phyloP scores from a whole-genome alignment of 2,797 vertebrate genomes.

The Cheirogaleus major region DNA sequence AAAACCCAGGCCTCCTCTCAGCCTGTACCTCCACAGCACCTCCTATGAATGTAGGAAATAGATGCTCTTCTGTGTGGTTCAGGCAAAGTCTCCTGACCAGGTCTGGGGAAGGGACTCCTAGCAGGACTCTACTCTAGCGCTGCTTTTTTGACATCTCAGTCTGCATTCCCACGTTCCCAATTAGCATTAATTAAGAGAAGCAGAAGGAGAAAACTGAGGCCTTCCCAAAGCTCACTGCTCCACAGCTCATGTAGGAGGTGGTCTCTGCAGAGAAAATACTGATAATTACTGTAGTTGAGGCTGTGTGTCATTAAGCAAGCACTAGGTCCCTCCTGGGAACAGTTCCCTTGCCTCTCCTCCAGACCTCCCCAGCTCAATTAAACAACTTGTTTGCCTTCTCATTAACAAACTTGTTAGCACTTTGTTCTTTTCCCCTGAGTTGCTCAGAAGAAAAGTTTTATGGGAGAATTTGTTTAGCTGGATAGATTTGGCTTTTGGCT shows the following conservation, averaged over 20 bases:
- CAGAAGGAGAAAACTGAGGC: neutral
- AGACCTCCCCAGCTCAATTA: conserved; percentile 12
- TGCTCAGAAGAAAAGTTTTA: conserved; percentile 49
- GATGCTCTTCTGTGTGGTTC: neutral
- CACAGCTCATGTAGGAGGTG: neutral
- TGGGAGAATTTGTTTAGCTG: neutral
- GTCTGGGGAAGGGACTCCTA: neutral
- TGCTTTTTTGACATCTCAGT: neutral
- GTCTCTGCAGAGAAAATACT: conserved; percentile 21
- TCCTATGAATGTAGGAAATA: neutral
- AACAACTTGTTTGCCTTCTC: conserved; percentile 42
- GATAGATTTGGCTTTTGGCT: neutral
- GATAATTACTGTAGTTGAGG: conserved; percentile 56
- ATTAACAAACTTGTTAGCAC: conserved; percentile 60
- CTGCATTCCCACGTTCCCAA: conserved; percentile 28
- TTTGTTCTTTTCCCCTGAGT: conserved; percentile 45
- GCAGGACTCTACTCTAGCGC: neutral
- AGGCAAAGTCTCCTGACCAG: neutral
- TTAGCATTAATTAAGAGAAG: conserved; percentile 55
- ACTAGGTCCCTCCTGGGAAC: neutral
- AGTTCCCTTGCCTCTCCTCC: neutral
- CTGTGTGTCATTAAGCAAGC: neutral
- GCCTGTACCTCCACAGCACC: neutral
- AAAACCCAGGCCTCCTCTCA: neutral
- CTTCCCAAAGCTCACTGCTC: neutral